phyloP scores from a whole-genome alignment of 1,140 invertebrate genomes.

The Brachionus koreanus region DNA sequence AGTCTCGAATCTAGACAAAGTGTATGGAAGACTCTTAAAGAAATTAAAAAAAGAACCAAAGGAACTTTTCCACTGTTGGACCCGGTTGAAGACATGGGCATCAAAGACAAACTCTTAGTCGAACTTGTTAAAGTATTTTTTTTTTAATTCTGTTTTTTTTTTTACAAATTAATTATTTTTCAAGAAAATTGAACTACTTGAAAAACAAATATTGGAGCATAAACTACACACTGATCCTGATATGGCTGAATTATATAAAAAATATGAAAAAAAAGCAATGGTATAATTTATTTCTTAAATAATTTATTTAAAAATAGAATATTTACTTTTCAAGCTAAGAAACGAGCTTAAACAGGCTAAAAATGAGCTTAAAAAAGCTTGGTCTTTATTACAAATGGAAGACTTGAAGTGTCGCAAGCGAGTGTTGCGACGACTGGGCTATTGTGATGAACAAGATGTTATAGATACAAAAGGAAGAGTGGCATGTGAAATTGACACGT shows the following conservation, averaged over 20 bases:
- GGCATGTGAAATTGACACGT: constrained; percentile 86
- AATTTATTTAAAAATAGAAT: too few species aligned
- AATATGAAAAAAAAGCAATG: constrained; percentile 71
- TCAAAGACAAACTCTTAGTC: constrained; percentile 70
- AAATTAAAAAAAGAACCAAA: constrained; percentile 82
- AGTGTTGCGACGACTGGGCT: constrained; percentile 82
- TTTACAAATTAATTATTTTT: constrained; percentile 59
- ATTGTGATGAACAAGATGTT: constrained; percentile 86
- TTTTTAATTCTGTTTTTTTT: background rate
- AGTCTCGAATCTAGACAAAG: constrained; percentile 75
- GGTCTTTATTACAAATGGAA: constrained; percentile 90
- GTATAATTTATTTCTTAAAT: too few species aligned
- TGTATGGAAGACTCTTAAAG: constrained; percentile 79
- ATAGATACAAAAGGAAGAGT: constrained; percentile 96
- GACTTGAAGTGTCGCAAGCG: constrained; percentile 91
- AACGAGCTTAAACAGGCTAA: constrained; percentile 60
- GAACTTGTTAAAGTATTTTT: constrained; percentile 60
- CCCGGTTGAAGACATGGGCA: constrained; percentile 92
- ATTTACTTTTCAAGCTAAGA: background rate
- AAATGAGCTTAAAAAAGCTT: constrained; percentile 76
- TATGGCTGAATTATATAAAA: constrained; percentile 68
- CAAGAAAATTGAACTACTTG: constrained; percentile 74
- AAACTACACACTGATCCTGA: constrained; percentile 72
- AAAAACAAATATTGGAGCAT: constrained; percentile 75
- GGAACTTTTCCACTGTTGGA: constrained; percentile 80